Evolutionary conservation across 2,888 invertebrate genomes (phyloP).

Genomic region (Pseudococcus jackbeardsleyi): DNA sequence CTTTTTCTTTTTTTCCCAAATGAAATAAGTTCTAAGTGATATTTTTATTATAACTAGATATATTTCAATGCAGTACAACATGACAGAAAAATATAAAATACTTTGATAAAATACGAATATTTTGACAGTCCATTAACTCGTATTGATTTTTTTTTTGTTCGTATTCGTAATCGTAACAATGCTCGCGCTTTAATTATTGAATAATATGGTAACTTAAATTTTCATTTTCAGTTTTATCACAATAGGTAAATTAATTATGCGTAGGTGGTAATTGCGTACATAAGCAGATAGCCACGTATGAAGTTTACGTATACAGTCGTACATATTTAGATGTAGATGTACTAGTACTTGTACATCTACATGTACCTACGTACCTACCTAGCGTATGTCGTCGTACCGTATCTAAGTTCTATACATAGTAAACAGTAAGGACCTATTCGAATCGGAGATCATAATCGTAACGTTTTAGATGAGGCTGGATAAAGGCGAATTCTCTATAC

Average conservation of each 20-base stretch:
- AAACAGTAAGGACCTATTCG: too few species aligned
- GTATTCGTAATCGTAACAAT: constrained; percentile 14
- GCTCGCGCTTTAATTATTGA: constrained; percentile 16
- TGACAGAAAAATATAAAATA: constrained; percentile 55
- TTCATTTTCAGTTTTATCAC: constrained; percentile 40
- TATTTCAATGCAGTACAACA: constrained; percentile 62
- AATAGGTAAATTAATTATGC: not conserved
- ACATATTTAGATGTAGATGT: too few species aligned
- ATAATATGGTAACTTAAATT: constrained; percentile 44
- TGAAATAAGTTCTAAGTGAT: not conserved
- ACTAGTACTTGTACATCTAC: too few species aligned
- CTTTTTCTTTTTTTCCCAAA: not conserved
- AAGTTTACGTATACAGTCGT: too few species aligned
- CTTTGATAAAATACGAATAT: constrained; percentile 34
- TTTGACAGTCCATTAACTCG: constrained; percentile 39
- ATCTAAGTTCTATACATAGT: too few species aligned
- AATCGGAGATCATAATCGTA: too few species aligned
- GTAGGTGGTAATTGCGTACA: not conserved
- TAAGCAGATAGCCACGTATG: not conserved
- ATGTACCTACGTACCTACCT: too few species aligned
- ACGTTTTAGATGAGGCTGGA: too few species aligned
- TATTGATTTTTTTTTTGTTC: constrained; percentile 7
- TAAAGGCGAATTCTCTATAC: too few species aligned
- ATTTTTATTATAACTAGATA: constrained; percentile 15
- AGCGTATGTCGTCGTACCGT: too few species aligned